These are phyloP conservation scores for Phortica variegata DNA, from an alignment of 1,140 invertebrate genomes.

Conservation along the genomic window DNA sequence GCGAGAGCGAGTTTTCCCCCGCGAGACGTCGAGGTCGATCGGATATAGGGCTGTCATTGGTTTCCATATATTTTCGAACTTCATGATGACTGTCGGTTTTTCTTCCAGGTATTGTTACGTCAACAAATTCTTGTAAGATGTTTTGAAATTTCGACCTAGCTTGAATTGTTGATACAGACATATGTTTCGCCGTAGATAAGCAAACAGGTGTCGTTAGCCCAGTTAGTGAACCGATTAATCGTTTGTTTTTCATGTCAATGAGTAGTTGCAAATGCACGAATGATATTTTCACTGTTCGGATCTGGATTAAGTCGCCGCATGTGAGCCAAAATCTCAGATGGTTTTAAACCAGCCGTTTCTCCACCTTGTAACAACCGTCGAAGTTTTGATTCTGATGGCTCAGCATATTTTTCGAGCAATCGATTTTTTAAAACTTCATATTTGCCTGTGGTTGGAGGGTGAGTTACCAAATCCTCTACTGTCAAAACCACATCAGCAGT, in stretches of 20 bases:
- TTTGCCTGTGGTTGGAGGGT: conserved; percentile 2
- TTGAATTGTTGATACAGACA: conserved; percentile 1
- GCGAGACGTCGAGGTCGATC: conserved; percentile 1
- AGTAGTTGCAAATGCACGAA: conserved; percentile 3
- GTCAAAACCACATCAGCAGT: conserved; percentile 6
- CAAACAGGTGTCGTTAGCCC: conserved; percentile 1
- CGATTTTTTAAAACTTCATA: not conserved
- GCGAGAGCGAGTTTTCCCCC: conserved; percentile 19
- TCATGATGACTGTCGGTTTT: conserved; percentile 2
- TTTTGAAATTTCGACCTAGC: conserved; percentile 12
- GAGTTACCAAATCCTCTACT: conserved; percentile 7
- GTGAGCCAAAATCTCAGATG: not conserved
- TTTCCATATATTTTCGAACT: not conserved
- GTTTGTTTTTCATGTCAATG: conserved; percentile 19
- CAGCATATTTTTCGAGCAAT: conserved; percentile 6
- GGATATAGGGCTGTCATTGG: not conserved
- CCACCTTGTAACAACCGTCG: conserved; percentile 8
- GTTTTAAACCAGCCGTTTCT: conserved; percentile 2
- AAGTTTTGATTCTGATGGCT: conserved; percentile 5
- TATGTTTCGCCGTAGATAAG: conserved; percentile 7
- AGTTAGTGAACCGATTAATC: conserved; percentile 34
- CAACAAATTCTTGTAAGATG: conserved; percentile 34
- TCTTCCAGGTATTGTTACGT: conserved; percentile 1
- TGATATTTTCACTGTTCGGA: not conserved
- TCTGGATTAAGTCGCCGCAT: not conserved